phyloP scores from a whole-genome alignment of 2,888 invertebrate genomes.

The Myathropa florea region DNA sequence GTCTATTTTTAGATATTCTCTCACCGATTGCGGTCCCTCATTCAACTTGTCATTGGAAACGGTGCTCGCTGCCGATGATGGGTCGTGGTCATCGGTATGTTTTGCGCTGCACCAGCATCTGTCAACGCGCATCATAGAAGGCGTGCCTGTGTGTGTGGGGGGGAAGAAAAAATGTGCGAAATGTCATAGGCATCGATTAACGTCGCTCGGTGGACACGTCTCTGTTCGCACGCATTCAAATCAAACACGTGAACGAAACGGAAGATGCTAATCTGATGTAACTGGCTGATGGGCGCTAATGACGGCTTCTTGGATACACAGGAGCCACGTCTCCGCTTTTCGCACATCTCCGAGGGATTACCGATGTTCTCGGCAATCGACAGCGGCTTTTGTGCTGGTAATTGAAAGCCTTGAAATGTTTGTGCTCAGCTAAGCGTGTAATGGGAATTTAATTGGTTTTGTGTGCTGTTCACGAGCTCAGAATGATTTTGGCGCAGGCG shows the following conservation, averaged over 20 bases:
- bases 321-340: background rate
- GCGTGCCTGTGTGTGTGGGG: background rate
- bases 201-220: background rate
- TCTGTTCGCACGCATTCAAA: background rate
- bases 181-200: background rate
- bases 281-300: constrained; percentile 20
- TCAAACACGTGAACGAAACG: background rate
- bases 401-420: constrained; percentile 38
- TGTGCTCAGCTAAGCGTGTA: constrained; percentile 31
- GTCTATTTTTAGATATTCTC: constrained; percentile 52
- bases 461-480: background rate
- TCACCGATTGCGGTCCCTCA: constrained; percentile 32
- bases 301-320: background rate
- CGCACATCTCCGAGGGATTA: background rate
- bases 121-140: too few species aligned
- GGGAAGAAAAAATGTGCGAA: background rate
- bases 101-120: background rate
- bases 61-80: constrained; percentile 4
- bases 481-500: background rate
- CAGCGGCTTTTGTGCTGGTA: background rate
- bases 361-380: background rate
- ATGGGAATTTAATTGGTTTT: constrained; percentile 41
- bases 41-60: constrained; percentile 12
- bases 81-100: background rate
- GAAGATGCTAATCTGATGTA: constrained; percentile 26